phyloP scores from a whole-genome alignment of 2,797 vertebrate species.

The Platalea minor region DNA sequence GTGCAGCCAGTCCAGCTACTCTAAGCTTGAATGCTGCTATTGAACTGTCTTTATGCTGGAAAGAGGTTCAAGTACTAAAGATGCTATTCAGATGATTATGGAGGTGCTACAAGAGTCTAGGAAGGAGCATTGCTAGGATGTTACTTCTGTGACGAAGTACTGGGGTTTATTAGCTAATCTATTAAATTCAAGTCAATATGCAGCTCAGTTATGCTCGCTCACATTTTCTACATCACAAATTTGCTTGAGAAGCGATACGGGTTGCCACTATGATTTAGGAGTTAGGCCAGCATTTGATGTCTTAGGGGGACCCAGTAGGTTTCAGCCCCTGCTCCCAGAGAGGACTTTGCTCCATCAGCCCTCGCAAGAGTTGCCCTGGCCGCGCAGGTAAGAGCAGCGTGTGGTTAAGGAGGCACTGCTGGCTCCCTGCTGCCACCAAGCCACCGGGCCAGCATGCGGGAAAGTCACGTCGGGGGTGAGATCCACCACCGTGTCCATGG shows the following conservation, averaged over 20 bases:
- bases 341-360: neutral
- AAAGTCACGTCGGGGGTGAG: rapidly evolving
- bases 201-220: rapidly evolving
- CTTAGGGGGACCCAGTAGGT: neutral
- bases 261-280: rapidly evolving
- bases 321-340: neutral
- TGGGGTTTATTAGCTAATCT: neutral
- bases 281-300: neutral
- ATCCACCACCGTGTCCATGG: rapidly evolving
- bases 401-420: neutral
- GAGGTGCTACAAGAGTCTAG: neutral
- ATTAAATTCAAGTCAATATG: neutral
- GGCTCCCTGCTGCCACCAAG: neutral
- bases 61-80: neutral
- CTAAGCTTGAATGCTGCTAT: neutral
- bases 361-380: rapidly evolving
- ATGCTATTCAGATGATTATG: neutral
- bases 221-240: rapidly evolving
- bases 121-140: neutral
- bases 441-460: rapidly evolving
- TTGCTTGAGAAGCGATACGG: neutral
- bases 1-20: neutral
- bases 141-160: neutral
- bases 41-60: neutral
- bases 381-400: rapidly evolving